Conservation (phyloP, 1,140 invertebrate genomes). For the Nebria ingens region DNA sequence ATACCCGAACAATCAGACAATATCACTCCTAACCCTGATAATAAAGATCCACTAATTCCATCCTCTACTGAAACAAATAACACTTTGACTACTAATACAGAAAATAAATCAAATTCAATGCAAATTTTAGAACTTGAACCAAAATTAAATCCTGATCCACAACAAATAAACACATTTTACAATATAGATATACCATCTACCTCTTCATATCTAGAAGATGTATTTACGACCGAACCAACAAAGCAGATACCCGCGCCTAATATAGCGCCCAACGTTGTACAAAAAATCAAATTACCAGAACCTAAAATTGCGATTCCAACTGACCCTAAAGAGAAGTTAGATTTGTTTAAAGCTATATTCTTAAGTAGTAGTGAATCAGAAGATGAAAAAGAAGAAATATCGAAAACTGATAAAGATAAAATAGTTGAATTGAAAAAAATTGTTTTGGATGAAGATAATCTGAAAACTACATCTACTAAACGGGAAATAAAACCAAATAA, state of each 20-base stretch:
- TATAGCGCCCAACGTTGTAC: too few relatives aligned
- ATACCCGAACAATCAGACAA: neutral
- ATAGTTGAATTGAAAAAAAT: conserved; percentile 23
- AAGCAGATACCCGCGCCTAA: too few relatives aligned
- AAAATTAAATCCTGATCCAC: neutral
- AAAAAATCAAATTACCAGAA: conserved; percentile 1
- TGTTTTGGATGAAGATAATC: conserved; percentile 21
- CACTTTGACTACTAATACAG: neutral
- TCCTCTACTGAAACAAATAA: neutral
- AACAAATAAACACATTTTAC: neutral
- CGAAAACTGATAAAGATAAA: conserved; percentile 16
- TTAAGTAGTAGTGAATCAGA: conserved; percentile 50
- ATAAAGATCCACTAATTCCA: neutral
- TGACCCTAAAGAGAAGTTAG: conserved; percentile 48
- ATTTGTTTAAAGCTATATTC: conserved; percentile 56
- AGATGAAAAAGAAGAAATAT: conserved; percentile 20
- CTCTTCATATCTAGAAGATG: neutral
- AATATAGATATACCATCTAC: neutral
- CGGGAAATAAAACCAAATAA: conserved; percentile 15
- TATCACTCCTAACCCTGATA: neutral
- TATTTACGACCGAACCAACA: neutral
- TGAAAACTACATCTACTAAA: conserved; percentile 14
- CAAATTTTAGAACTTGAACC: neutral
- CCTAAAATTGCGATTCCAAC: conserved; percentile 31
- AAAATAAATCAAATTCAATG: neutral